Evolutionary conservation across 2,888 invertebrate species (phyloP), one percentile per base, ranked within the genome.

Genomic region (Scrobipalpa atriplicella): DNA sequence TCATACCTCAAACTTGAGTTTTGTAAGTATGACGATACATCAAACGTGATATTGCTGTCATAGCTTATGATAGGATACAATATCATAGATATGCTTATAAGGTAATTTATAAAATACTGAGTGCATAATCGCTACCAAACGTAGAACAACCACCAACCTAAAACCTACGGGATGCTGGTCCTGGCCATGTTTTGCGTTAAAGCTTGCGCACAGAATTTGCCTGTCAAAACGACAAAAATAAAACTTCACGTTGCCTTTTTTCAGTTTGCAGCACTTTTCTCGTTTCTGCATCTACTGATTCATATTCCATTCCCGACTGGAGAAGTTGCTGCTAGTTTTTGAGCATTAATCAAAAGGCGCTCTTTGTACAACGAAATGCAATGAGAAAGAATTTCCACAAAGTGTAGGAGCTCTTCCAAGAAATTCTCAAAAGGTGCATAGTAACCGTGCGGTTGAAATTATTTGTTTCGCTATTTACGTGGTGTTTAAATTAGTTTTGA

Each of bases 361-460:
- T 75, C 79, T 77, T 78, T 82, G 83, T 83, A 83, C 83, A 82
- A 82, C 81, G 79, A 79, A 77, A 75, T 75, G 70, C 73, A 70
- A 69, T 72, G 74, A 75, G 67, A 38, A 65, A 67, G 47, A 64
- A 62, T 64, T 67, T 64, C 18, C 38, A 39, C 64, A 61, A 67
- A 61, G 64, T 51, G 60, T 41, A 56, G 61, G 60, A 66, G 58
- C 58, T 66, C 54, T 62, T 38, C 19, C 6, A 41, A 51, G 38
- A 38, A 29, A 47, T 39, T 36, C 29, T 56, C 54, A 56, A 56
- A 56, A 56, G 54, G 11, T 56, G 38, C 65, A 63, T 63, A 63
- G 63, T 63, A 54, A 43, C 58, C 63, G 38, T 63, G 63, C 58
- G n/a, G n/a, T n/a, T 41, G 41, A 41, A 41, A 13, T 39, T 21